Evolutionary conservation across 2,888 invertebrate genomes (phyloP).

Genomic region (Plebejus anna): DNA sequence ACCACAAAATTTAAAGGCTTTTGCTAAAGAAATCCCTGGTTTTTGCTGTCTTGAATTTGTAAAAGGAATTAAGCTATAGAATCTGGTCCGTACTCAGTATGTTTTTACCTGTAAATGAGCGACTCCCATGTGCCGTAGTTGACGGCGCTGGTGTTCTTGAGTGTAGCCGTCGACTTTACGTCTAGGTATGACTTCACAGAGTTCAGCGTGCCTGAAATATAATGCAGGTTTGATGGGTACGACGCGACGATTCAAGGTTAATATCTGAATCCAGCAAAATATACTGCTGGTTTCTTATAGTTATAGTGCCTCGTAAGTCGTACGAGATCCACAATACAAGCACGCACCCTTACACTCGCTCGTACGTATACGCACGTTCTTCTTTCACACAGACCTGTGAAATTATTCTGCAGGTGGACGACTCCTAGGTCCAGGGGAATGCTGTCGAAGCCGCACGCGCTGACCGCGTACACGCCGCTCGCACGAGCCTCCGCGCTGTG

Average conservation of each 20-base stretch:
- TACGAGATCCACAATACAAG: not conserved
- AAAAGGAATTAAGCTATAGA: too few species aligned
- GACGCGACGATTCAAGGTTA: too few species aligned
- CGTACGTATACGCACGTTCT: not conserved
- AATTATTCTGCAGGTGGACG: constrained; percentile 87
- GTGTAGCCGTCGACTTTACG: constrained; percentile 45
- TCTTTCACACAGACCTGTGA: constrained; percentile 77
- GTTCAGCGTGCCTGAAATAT: constrained; percentile 83
- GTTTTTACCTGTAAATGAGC: constrained; percentile 83
- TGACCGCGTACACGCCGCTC: constrained; percentile 91
- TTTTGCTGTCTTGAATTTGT: too few species aligned
- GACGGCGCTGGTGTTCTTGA: constrained; percentile 60
- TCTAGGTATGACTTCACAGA: constrained; percentile 86
- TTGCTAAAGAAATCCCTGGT: too few species aligned
- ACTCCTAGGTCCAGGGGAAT: constrained; percentile 94
- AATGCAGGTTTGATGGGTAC: not conserved
- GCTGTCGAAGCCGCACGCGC: constrained; percentile 96
- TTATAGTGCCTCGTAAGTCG: too few species aligned
- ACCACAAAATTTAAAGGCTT: too few species aligned
- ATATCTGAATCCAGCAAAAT: too few species aligned
- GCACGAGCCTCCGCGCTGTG: constrained; percentile 87
- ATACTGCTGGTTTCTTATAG: too few species aligned
- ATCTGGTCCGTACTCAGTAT: not conserved
- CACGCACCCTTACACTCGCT: not conserved
- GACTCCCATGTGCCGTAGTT: constrained; percentile 96